These are phyloP conservation scores for Cariama cristata DNA, from an alignment of 2,113 vertebrate genomes.

Conservation along the genomic window DNA sequence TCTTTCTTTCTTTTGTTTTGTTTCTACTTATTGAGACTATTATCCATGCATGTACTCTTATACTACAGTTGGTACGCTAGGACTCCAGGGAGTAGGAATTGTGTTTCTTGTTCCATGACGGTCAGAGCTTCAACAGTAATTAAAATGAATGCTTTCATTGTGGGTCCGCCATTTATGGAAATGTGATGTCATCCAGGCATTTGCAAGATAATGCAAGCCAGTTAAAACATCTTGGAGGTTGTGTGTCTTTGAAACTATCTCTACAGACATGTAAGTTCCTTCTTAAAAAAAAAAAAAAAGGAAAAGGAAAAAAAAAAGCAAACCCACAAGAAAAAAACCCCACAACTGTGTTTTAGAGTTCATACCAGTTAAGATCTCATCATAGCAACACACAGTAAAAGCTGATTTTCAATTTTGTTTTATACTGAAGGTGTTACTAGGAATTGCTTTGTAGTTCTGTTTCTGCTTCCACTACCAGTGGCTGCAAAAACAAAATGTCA, in stretches of 20 bases:
- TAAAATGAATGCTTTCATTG: not conserved
- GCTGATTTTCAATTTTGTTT: not conserved
- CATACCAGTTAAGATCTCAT: not conserved
- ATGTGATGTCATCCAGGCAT: not conserved
- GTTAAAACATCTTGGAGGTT: not conserved
- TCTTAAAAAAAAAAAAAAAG: not conserved
- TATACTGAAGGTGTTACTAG: not conserved
- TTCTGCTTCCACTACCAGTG: not conserved
- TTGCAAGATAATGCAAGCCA: not conserved
- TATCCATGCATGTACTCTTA: accelerated
- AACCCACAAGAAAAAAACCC: no score
- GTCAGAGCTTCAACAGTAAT: not conserved
- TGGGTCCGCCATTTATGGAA: not conserved
- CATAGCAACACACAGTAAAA: not conserved
- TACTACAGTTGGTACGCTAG: not conserved
- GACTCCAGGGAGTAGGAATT: not conserved
- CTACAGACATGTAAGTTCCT: not conserved
- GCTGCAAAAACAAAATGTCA: not conserved
- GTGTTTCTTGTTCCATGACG: not conserved
- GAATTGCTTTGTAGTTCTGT: not conserved
- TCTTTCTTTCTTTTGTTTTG: not conserved
- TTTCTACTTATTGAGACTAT: not conserved
- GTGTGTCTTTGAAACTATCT: not conserved
- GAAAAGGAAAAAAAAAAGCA: accelerated
- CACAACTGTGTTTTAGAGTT: not conserved